Conservation (phyloP, 2,113 vertebrate species). For the Aspidoscelis tigris region DNA sequence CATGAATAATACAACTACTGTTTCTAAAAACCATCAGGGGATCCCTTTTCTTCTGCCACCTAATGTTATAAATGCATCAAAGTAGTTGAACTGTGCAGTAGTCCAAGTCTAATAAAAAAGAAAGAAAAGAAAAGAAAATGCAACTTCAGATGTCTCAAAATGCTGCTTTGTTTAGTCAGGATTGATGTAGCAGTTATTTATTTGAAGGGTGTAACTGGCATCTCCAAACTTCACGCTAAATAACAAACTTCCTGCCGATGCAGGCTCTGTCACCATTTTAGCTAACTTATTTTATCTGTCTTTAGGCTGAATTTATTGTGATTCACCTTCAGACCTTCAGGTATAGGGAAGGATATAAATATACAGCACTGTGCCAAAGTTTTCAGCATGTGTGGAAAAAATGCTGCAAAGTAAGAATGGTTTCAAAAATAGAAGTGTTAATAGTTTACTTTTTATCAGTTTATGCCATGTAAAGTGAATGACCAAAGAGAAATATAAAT, state of each 20-base stretch:
- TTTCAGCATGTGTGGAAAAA: too few species aligned
- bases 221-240: neutral
- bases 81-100: constrained; percentile 12
- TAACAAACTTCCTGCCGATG: neutral
- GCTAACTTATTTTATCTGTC: too few species aligned
- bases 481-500: too few species aligned
- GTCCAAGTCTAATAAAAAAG: neutral
- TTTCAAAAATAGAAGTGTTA: too few species aligned
- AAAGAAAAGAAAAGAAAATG: constrained; percentile 30
- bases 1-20: constrained; percentile 76
- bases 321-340: too few species aligned
- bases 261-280: too few species aligned
- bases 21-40: constrained; percentile 67
- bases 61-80: constrained; percentile 60
- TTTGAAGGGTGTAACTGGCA: rapidly evolving
- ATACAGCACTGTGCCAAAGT: too few species aligned
- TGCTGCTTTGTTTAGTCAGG: neutral
- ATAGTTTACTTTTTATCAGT: too few species aligned
- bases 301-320: too few species aligned
- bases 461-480: too few species aligned
- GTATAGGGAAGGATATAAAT: too few species aligned
- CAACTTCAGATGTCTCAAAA: neutral
- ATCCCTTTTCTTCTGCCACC: constrained; percentile 30
- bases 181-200: neutral
- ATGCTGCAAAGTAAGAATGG: too few species aligned